Base-by-base conservation (phyloP, 2,797 vertebrate genomes). In the Peromyscus nudipes region DNA sequence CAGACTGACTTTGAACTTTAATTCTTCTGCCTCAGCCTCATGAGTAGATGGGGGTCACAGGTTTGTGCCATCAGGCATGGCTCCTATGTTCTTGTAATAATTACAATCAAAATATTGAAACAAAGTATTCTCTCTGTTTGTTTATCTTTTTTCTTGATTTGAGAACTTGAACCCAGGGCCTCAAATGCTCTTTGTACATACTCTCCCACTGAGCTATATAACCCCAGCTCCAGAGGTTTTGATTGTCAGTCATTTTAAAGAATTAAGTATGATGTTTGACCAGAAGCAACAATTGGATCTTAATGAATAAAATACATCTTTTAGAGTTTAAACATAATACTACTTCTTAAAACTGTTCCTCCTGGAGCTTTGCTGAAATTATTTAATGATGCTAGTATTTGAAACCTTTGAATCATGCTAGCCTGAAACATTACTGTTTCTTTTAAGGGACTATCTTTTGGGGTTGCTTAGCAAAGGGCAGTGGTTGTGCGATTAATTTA, bases 311-410 rank as follows among this genome's bases (percentile, higher is more conserved):
- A 25, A 82, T 13, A 40, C 0, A 55, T 80, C 25, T 87, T 96
- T 93, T 94, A 91, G 37, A 84, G 52, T 91, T 81, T 89, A 96
- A 93, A 49, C 27, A 76, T 83, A 31, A 92, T 80, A 31, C 37
- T 43, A 0, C 94, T 49, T 84, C 4, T 84, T 91, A 89, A 94
- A 95, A 95, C 84, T n/a, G 2, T 92, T 64, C 77, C 64, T 94
- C 93, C 91, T 64, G 52, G 82, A 94, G 29, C 21, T 89, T 89
- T 84, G 60, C 95, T 95, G 80, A 96, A 96, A 91, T 88, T 77
- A 46, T 73, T 90, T 89, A 87, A 60, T 82, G 31, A 71, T 76
- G 4, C 84, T 89, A 77, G n/a, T 85, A 1, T 62, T 88, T 29
- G 34, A 67, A 67, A 14, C 29, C 14, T 31, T 34, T 29, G 13